Evolutionary conservation across 1,140 invertebrate species (phyloP).

Genomic region (Drosophila rhopaloa): DNA sequence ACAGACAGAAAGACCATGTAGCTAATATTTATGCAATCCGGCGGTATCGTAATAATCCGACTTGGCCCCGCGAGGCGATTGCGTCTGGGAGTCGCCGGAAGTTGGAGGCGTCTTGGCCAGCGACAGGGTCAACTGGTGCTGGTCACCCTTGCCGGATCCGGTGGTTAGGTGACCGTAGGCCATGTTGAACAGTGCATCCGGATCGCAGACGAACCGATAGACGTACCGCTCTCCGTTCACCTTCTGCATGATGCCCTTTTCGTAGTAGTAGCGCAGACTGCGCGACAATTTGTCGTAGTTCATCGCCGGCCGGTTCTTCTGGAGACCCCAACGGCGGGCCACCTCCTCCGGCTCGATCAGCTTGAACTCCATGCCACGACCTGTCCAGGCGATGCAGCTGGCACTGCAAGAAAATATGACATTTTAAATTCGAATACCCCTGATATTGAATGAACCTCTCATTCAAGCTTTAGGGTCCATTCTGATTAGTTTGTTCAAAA

Average conservation of each 20-base stretch:
- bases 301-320: slow-evolving; percentile 97
- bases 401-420: slow-evolving; percentile 86
- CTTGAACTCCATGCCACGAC: slow-evolving; percentile 97
- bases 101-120: slow-evolving; percentile 57
- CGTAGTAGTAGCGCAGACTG: slow-evolving; percentile 97
- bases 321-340: slow-evolving; percentile 92
- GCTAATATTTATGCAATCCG: slow-evolving; percentile 71
- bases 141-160: slow-evolving; percentile 55
- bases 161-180: slow-evolving; percentile 85
- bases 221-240: slow-evolving; percentile 98
- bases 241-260: slow-evolving; percentile 99
- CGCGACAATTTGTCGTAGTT: slow-evolving; percentile 98
- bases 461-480: too few relatives aligned
- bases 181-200: slow-evolving; percentile 96
- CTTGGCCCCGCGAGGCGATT: slow-evolving; percentile 63
- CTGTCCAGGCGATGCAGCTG: slow-evolving; percentile 97
- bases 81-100: slow-evolving; percentile 45
- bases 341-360: slow-evolving; percentile 97
- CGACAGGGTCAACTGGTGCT: slow-evolving; percentile 66
- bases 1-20: neutral
- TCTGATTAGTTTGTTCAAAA: too few relatives aligned
- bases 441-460: too few relatives aligned
- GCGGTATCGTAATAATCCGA: slow-evolving; percentile 66
- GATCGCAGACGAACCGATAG: slow-evolving; percentile 98
- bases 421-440: too few relatives aligned